phyloP scores from a whole-genome alignment of 1,140 invertebrate genomes.

The Holcopasites calliopsidis region DNA sequence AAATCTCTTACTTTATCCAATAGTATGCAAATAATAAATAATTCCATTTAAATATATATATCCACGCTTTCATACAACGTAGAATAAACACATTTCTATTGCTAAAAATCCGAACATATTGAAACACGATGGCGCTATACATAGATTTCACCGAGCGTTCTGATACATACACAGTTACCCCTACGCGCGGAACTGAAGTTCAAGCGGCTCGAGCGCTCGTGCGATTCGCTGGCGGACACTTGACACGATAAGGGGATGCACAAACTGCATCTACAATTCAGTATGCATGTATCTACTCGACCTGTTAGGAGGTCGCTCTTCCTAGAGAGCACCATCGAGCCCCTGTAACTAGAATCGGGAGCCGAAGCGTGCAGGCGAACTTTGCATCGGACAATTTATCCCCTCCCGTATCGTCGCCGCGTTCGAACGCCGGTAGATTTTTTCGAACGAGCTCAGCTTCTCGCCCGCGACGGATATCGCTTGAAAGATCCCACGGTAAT shows the following conservation, averaged over 20 bases:
- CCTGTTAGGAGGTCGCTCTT: not conserved
- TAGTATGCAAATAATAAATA: too few species aligned
- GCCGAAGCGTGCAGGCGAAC: not conserved
- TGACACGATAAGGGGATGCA: not conserved
- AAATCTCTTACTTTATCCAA: too few species aligned
- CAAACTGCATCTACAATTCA: not conserved
- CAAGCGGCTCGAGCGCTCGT: not conserved
- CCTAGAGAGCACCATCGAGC: not conserved
- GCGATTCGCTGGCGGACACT: too few species aligned
- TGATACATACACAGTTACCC: not conserved
- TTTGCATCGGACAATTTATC: constrained; percentile 22
- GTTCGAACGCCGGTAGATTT: constrained; percentile 8
- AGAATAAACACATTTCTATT: too few species aligned
- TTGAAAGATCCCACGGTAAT: not conserved
- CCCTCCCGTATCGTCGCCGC: not conserved
- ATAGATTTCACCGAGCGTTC: not conserved
- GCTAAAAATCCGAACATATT: too few species aligned
- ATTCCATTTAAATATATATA: too few species aligned
- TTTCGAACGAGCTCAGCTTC: constrained; percentile 28
- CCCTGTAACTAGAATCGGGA: not conserved
- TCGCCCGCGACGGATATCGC: not conserved
- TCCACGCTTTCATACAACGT: too few species aligned
- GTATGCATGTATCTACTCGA: not conserved
- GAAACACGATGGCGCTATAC: too few species aligned
- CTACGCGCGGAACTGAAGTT: not conserved